Evolutionary conservation across 1,140 invertebrate genomes (phyloP), one percentile per base, ranked within the genome.

Genomic region (Ceratosolen solmsi): DNA sequence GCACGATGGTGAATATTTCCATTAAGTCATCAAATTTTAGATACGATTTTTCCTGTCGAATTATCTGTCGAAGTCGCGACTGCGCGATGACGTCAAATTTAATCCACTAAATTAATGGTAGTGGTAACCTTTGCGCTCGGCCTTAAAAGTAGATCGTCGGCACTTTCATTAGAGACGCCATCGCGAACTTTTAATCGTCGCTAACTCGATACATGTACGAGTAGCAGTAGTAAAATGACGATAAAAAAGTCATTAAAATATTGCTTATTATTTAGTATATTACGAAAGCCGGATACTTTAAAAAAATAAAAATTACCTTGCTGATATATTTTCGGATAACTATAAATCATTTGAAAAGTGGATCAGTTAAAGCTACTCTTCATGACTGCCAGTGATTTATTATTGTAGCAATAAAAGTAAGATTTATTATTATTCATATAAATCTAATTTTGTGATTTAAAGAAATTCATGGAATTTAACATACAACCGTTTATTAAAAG

Each of bases 121-220:
- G 78, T n/a, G 41, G 27, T 80, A 80, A 74, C 63, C 46, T 80
- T 20, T 30, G 25, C 27, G 33, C 25, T 56, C 33, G 38, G 9
- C 33, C 15, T 80, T 80, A 74, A 49, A 80, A 80, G 71, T 46
- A 51, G 70, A 30, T 72, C 7, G 33, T 38, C 51, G 25, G 51
- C 20, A 41, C 56, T 73, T 80, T 80, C 71, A 80, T 80, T 80
- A 51, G 30, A 46, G 75, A 30, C 27, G 63, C 30, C 22, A 79
- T 79, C 15, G 46, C 46, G 9, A 79, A 79, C 76, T 79, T 70
- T 70, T 79, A 79, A 79, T 79, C 60, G 63, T 1, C 25, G 38
- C n/a, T 25, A 79, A 54, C 30, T 70, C 63, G 56, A 68, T 74
- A 56, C 71, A 27, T 9, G 27, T 81, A 60, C n/a, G n/a, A 22